Evolutionary conservation across 2,888 invertebrate genomes (phyloP), one percentile per base, ranked within the genome.

Genomic region (Hybos culiciformis): DNA sequence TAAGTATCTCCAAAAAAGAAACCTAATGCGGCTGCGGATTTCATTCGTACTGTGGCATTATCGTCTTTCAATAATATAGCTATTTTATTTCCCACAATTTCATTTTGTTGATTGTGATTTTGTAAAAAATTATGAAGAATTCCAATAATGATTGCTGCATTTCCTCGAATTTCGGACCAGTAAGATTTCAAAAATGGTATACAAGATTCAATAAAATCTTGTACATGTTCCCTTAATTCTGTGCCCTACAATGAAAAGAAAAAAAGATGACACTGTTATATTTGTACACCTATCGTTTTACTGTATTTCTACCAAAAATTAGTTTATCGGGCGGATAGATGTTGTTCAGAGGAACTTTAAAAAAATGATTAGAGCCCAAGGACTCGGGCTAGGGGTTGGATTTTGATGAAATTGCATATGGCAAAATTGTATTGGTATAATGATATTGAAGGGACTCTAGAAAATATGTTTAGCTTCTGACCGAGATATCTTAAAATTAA

Each of bases 141-240:
- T 5, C 67, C 67, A 47, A 66, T 63, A 9, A 66, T 58, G 41
- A 65, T 57, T 14, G 66, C 62, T 5, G 67, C 62, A 53, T 65
- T 64, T 26, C 63, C 63, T 3, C 67, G 60, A 38, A 67, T 61
- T 50, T 67, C 67, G 3, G 57, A 53, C 66, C 67, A 67, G 44
- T 61, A 59, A 34, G 67, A 67, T 33, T 64, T 65, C 37, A 67
- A 46, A 44, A 66, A 63, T 38, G 67, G 67, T 55, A 66, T 54
- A 42, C 63, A 63, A 1, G 64, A 63, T 39, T 67, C 67, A 23
- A 66, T 65, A 26, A 67, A 67, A 44, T 65, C 66, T 48, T 63
- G 60, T 23, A 62, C 58, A 36, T 60, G 57, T 4, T 63, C 62
- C 2, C 56, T 54, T n/a, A 67, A 49, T 37, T 67, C 66, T 34